These are phyloP conservation scores for Phenganax subtilis DNA, from an alignment of 92 coral and sea anemone genomes.

Conservation along the genomic window DNA sequence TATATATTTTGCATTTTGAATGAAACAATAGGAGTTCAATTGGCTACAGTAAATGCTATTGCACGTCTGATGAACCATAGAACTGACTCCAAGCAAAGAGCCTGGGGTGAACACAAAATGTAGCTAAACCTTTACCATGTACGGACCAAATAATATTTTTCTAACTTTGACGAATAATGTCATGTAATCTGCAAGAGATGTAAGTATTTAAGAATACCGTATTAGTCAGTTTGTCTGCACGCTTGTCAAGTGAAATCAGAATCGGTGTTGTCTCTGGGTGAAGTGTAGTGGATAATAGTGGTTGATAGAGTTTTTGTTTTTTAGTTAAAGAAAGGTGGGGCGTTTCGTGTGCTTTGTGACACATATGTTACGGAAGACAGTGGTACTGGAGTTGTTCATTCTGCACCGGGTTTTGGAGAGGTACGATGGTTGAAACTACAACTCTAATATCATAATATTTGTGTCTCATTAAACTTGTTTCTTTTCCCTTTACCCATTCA, in stretches of 20 bases:
- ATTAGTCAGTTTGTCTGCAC: too few relatives aligned
- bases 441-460: background rate
- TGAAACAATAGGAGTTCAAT: background rate
- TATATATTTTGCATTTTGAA: background rate
- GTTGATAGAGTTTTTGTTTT: background rate
- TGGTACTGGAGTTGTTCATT: slow-evolving; percentile 97
- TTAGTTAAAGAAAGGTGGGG: slow-evolving; percentile 73
- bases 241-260: too few relatives aligned
- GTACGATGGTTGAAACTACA: slow-evolving; percentile 39
- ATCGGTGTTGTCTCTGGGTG: background rate
- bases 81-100: too few relatives aligned
- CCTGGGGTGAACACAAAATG: too few relatives aligned
- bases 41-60: too few relatives aligned
- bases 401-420: slow-evolving; percentile 99
- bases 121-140: too few relatives aligned
- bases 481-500: background rate
- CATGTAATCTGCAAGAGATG: too few relatives aligned
- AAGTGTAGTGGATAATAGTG: background rate
- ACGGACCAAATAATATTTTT: too few relatives aligned
- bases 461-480: too few relatives aligned
- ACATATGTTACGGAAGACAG: slow-evolving; percentile 95
- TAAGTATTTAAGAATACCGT: too few relatives aligned
- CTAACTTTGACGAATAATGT: too few relatives aligned
- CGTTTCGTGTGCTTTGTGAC: slow-evolving; percentile 80
- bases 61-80: too few relatives aligned